Percentiles rank a stretch among this genome's conserved stretches.
Evolutionary conservation across 2,888 invertebrate genomes (phyloP).

Genomic region (Anorthoa munda): DNA sequence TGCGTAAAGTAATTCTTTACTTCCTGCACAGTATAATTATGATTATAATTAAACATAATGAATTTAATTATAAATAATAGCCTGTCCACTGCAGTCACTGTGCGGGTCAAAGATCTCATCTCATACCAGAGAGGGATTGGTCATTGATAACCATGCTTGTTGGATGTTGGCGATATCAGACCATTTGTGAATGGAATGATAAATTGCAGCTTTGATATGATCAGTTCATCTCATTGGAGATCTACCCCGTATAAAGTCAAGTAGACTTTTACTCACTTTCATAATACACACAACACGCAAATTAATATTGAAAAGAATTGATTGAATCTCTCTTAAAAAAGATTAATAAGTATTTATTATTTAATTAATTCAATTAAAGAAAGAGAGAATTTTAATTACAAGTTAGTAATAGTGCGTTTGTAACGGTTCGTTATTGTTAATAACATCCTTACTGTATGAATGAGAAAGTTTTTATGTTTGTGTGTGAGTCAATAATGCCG

Average conservation of each 20-base stretch:
- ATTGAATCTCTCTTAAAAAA: conserved; percentile 6
- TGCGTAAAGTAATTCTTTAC: neutral
- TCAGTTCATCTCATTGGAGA: no score
- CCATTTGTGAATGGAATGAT: no score
- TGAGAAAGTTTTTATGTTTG: neutral
- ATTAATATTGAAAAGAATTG: neutral
- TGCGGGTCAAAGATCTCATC: neutral
- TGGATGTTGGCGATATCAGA: no score
- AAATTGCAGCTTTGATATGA: no score
- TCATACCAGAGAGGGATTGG: neutral
- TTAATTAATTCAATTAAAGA: conserved; percentile 12
- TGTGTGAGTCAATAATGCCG: neutral
- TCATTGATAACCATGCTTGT: neutral
- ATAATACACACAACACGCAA: no score
- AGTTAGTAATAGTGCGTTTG: conserved; percentile 2
- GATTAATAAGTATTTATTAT: neutral
- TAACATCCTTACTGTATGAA: neutral
- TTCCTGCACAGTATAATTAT: conserved; percentile 21
- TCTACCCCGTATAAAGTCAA: no score
- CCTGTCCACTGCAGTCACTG: neutral
- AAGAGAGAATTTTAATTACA: neutral
- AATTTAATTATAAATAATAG: conserved; percentile 13
- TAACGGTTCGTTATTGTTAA: conserved; percentile 10
- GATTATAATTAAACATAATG: conserved; percentile 31
- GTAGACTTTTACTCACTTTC: neutral